Evolutionary conservation across 2,797 vertebrate species (phyloP).

Genomic region (Masticophis lateralis): DNA sequence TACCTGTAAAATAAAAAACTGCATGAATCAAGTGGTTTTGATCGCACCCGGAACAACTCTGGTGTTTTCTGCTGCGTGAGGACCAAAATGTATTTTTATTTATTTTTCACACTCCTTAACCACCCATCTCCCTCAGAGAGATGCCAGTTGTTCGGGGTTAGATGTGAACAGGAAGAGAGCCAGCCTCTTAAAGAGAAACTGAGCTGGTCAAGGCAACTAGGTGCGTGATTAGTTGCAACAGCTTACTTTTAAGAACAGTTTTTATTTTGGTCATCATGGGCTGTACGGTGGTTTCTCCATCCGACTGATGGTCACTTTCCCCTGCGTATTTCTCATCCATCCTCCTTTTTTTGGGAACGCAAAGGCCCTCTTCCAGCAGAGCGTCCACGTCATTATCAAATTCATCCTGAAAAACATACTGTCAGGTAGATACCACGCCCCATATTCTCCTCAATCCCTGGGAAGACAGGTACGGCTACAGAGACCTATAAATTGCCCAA

Average conservation of each 20-base stretch:
- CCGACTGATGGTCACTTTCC: slow-evolving; percentile 93
- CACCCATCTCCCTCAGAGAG: not conserved
- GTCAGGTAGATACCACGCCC: slow-evolving; percentile 66
- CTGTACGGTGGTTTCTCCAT: slow-evolving; percentile 92
- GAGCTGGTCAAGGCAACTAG: not conserved
- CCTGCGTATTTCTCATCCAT: slow-evolving; percentile 83
- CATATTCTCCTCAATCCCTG: slow-evolving; percentile 37
- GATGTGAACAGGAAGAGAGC: not conserved
- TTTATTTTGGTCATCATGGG: slow-evolving; percentile 99
- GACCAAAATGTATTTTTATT: not conserved
- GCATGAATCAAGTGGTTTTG: not conserved
- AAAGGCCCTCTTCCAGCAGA: slow-evolving; percentile 94
- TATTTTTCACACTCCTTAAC: not conserved
- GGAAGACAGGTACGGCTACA: not conserved
- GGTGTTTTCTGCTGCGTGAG: not conserved
- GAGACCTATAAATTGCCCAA: slow-evolving; percentile 32
- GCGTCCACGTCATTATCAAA: slow-evolving; percentile 99
- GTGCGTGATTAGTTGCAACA: not conserved
- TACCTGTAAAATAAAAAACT: not conserved
- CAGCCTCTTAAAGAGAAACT: not conserved
- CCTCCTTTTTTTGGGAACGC: slow-evolving; percentile 94
- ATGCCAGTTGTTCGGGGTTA: not conserved
- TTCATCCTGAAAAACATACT: slow-evolving; percentile 87
- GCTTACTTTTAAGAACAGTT: slow-evolving; percentile 98
- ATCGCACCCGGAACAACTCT: not conserved